A percentile compares a stretch with the other conserved stretches of the same genome.
phyloP scores from a whole-genome alignment of 2,888 invertebrate genomes.

The Vandiemenella viatica region DNA sequence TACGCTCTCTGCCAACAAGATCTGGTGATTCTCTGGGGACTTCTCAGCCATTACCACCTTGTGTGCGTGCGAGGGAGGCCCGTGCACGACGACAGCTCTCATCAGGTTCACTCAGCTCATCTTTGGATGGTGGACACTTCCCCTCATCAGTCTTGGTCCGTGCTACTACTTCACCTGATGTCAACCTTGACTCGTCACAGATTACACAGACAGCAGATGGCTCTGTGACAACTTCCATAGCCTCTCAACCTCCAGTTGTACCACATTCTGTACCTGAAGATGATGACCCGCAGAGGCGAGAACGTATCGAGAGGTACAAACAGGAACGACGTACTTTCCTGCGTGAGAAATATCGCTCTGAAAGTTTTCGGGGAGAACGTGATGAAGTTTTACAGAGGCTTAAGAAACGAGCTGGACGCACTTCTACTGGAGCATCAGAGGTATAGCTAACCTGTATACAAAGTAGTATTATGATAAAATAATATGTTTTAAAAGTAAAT shows the following conservation, averaged over 20 bases:
- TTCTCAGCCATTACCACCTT: constrained; percentile 39
- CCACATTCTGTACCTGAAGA: neutral
- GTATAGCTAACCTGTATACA: too few species aligned
- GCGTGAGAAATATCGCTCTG: constrained; percentile 68
- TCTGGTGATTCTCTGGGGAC: too few species aligned
- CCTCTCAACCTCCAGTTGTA: constrained; percentile 14
- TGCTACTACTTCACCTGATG: constrained; percentile 20
- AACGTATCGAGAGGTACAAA: constrained; percentile 79
- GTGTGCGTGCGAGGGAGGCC: constrained; percentile 41
- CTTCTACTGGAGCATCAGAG: constrained; percentile 1
- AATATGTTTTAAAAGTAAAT: too few species aligned
- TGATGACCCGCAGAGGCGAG: constrained; percentile 46
- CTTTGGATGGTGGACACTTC: constrained; percentile 59
- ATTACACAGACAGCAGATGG: constrained; percentile 1
- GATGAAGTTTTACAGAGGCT: constrained; percentile 51
- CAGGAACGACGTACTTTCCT: constrained; percentile 74
- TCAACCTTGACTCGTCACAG: constrained; percentile 7
- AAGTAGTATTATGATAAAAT: too few species aligned
- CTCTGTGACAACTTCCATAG: constrained; percentile 20
- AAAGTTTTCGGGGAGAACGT: constrained; percentile 25
- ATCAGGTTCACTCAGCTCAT: constrained; percentile 22
- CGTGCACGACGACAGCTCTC: constrained; percentile 36
- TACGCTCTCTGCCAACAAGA: too few species aligned
- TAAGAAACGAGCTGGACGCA: constrained; percentile 29
- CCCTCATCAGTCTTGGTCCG: constrained; percentile 16